Evolutionary conservation across 2,797 vertebrate genomes (phyloP), one percentile per base, ranked within the genome.

Genomic region (Myioborus miniatus): DNA sequence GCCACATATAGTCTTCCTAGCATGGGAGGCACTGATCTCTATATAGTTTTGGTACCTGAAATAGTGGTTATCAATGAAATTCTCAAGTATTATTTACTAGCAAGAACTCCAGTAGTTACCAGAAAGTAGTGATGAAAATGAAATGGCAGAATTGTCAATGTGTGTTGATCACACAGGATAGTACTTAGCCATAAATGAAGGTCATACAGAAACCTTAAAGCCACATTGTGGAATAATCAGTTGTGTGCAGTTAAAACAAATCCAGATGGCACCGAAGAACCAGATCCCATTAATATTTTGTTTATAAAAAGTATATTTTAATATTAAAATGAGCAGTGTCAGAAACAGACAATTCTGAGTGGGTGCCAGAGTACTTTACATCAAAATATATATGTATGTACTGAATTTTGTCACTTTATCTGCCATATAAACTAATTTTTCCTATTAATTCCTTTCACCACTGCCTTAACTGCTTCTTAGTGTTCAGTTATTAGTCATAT

Each of bases 381-480:
- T 96, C 53, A 94, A 56, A 26, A 81, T 90, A 76, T 60, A 30
- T 21, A 12, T 87, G 46, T 93, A 70, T 79, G 81, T 96, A 87
- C 76, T 72, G 62, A 64, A 83, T 95, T 92, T 78, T 79, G 72
- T 93, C 37, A 96, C 63, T 88, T 83, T 43, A 92, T 89, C 72
- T 95, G 90, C 23, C 64, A 58, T 91, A 92, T 86, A 49, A 96
- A 95, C 36, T 77, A 71, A 22, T 87, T 64, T 93, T 93, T 83
- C 68, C 37, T 78, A 46, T 77, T 94, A 94, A 87, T 96, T 94
- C 24, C 47, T 94, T 97, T 96, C 92, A 97, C 82, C n/a, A 37
- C 92, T 97, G 97, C 97, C 98, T 98, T 98, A 98, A 98, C 70
- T 97, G 92, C 94, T 96, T 70, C 55, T 78, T 97, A 95, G 64